Conservation (phyloP, 30 jellyfish, hydroid and myxozoan genomes). For the Pseudorhiza aurosa region DNA sequence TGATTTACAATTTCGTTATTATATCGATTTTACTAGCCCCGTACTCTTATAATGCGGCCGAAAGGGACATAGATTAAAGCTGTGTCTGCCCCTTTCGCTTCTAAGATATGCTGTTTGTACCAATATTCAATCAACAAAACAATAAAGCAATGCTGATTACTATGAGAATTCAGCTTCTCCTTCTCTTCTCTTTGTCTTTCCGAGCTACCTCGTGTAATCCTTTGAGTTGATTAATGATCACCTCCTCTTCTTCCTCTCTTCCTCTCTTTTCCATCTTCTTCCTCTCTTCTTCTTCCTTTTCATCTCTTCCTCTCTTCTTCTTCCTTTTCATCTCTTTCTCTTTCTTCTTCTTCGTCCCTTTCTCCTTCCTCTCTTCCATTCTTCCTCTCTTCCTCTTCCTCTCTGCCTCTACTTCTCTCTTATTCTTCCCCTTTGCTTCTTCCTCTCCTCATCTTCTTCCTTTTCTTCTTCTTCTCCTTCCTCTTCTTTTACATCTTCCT, state of each 20-base stretch:
- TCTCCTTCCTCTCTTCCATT: background rate
- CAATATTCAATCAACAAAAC: no score
- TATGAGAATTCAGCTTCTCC: background rate
- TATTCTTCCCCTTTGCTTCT: background rate
- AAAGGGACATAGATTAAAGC: no score
- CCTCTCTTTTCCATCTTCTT: background rate
- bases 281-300: background rate
- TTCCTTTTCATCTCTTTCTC: background rate
- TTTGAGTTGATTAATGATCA: no score
- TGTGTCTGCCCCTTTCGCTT: no score
- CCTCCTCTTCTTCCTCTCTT: no score
- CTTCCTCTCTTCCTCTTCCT: background rate
- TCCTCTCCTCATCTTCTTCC: background rate
- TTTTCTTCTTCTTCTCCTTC: background rate
- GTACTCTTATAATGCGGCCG: no score
- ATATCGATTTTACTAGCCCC: no score
- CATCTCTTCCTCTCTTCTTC: background rate
- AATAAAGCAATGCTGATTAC: no score
- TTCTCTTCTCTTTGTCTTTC: background rate
- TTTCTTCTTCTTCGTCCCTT: background rate
- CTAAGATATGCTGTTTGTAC: no score
- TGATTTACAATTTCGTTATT: no score
- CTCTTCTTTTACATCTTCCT: background rate
- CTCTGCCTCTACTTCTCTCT: background rate
- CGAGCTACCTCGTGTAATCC: no score